phyloP scores from a whole-genome alignment of 2,888 invertebrate genomes.

The Belgica antarctica region DNA sequence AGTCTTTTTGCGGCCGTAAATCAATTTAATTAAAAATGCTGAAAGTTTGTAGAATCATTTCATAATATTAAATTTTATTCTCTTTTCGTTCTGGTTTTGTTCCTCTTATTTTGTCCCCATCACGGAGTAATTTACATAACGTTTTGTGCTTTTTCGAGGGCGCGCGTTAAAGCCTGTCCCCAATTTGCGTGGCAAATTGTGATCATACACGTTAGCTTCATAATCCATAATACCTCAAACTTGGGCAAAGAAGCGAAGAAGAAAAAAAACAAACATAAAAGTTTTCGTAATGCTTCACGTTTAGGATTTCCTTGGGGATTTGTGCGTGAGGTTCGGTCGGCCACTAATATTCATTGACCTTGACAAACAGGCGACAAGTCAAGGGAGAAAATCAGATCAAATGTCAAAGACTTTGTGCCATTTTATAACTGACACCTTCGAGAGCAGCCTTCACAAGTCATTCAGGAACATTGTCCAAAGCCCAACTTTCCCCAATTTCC shows the following conservation, averaged over 20 bases:
- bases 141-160: not conserved
- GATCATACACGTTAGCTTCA: not conserved
- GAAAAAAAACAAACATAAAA: not conserved
- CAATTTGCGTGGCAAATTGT: constrained; percentile 29
- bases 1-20: not conserved
- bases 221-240: constrained; percentile 24
- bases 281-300: not conserved
- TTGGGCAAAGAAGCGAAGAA: not conserved
- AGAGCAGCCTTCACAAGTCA: no score
- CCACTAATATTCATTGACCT: no score
- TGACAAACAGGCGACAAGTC: no score
- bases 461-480: no score
- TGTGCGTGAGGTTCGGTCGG: no score
- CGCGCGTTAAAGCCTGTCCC: constrained; percentile 10
- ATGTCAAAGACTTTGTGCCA: no score
- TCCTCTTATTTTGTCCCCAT: not conserved
- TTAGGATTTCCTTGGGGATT: no score
- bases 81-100: no score
- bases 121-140: constrained; percentile 10
- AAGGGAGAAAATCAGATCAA: no score
- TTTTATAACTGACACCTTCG: no score
- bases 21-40: constrained; percentile 18
- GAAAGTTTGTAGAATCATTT: not conserved
- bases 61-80: not conserved
- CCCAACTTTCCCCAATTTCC: no score